Evolutionary conservation across 92 coral and sea anemone genomes (phyloP), one percentile per base, ranked within the genome.

Genomic region (Zoanthus sansibaricus): DNA sequence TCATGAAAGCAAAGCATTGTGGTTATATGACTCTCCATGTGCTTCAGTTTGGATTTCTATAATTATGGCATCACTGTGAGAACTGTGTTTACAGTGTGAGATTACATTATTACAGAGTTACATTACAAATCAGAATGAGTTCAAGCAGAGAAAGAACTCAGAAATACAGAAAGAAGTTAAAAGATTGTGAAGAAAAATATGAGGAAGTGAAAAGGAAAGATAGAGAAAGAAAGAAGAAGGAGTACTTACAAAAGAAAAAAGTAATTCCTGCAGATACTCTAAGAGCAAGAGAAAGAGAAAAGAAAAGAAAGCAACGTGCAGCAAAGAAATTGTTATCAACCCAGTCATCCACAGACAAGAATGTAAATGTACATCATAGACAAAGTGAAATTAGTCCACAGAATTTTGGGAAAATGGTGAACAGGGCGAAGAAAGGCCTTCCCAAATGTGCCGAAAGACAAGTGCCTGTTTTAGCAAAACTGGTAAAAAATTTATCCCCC

Each of bases 331-430:
- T 18, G 3, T 25, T 76, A 13, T 52, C 58, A 18, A 75, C 11
- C 9, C 18, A 48, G 18, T 58, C 52, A 9, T 10, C 80, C 51
- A 32, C 37, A 76, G 17, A 9, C 4, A 76, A 51, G 47, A 18
- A 76, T 18, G 80, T 76, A 33, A 52, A 52, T 52, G 58, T 52
- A 52, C n/a, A 56, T 33, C 7, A 76, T 76, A 14, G 42, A 49
- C 62, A 76, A 33, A 47, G 37, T 17, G 82, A 42, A 76, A 76
- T 54, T 7, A 90, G 93, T 79, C 93, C 93, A n/a, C 91, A 87
- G 37, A 83, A 33, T 42, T 15, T 91, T 74, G 91, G 91, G 74
- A 83, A 72, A 71, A 79, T 90, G 55, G 82, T 82, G 1, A 87
- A 82, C 20, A 87, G 52, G 71, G 91, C 79, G 62, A 82, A 83